These are phyloP conservation scores for Oryzias celebensis DNA, from an alignment of 2,113 vertebrate genomes.

Conservation along the genomic window DNA sequence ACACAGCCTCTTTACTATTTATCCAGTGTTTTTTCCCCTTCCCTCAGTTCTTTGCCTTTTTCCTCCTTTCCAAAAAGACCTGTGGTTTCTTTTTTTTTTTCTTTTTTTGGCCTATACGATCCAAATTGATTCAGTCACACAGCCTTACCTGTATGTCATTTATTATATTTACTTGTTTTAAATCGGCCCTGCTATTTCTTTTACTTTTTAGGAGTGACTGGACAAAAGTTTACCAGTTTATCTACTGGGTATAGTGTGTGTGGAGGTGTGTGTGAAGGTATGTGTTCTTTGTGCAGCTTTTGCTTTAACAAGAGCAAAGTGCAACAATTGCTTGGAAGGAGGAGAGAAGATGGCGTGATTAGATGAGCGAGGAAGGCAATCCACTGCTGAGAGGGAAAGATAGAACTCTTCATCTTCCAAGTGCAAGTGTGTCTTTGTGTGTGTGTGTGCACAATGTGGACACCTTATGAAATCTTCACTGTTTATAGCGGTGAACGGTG, in stretches of 20 bases:
- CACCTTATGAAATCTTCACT: slow-evolving; percentile 67
- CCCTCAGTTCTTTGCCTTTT: too few relatives aligned
- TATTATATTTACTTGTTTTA: slow-evolving; percentile 17
- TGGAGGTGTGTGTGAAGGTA: slow-evolving; percentile 21
- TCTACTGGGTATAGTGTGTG: slow-evolving; percentile 17
- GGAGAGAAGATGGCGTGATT: slow-evolving; percentile 78
- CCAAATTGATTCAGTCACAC: too few relatives aligned
- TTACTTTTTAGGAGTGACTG: slow-evolving; percentile 35
- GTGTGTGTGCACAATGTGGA: slow-evolving; percentile 47
- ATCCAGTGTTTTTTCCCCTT: too few relatives aligned
- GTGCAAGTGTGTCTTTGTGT: slow-evolving; percentile 25
- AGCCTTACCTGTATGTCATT: neutral
- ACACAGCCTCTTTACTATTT: too few relatives aligned
- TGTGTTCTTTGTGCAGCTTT: slow-evolving; percentile 11
- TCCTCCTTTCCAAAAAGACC: too few relatives aligned
- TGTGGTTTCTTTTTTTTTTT: too few relatives aligned
- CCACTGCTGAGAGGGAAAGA: slow-evolving; percentile 67
- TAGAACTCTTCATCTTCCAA: slow-evolving; percentile 70
- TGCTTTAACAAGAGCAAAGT: slow-evolving; percentile 49
- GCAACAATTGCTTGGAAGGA: slow-evolving; percentile 68
- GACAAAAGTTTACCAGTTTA: slow-evolving; percentile 36
- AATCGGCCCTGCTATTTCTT: slow-evolving; percentile 1
- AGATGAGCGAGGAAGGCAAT: slow-evolving; percentile 75
- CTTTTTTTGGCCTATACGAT: too few relatives aligned
- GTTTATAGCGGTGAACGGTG: slow-evolving; percentile 66